These are phyloP conservation scores for Sabatieria punctata DNA, from an alignment of 2,888 invertebrate species.

Conservation along the genomic window DNA sequence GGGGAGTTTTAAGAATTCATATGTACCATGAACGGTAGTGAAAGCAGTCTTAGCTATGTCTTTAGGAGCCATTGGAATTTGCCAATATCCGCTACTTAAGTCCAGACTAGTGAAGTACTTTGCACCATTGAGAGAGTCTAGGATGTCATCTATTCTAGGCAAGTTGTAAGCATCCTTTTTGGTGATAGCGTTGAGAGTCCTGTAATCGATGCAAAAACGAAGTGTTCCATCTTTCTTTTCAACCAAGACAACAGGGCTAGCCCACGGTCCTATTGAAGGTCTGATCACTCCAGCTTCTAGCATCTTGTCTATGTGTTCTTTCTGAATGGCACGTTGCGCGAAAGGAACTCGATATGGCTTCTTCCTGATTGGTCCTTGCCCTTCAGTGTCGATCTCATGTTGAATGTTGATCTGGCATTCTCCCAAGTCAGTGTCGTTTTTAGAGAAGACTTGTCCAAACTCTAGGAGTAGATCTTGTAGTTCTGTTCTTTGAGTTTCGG, in stretches of 20 bases:
- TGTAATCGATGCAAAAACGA: constrained; percentile 16
- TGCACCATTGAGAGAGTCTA: constrained; percentile 8
- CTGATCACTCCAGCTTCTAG: constrained; percentile 8
- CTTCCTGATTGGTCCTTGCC: not conserved
- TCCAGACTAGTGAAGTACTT: constrained; percentile 12
- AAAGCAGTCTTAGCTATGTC: constrained; percentile 17
- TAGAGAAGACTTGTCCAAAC: too few relatives aligned
- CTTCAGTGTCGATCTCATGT: not conserved
- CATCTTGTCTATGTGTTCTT: not conserved
- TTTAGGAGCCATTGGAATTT: constrained; percentile 10
- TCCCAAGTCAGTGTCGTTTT: too few relatives aligned
- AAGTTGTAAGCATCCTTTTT: constrained; percentile 10
- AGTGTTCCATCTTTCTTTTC: constrained; percentile 21
- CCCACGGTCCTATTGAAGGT: constrained; percentile 24
- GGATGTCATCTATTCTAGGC: constrained; percentile 8
- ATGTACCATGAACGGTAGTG: constrained; percentile 12
- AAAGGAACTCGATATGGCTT: not conserved
- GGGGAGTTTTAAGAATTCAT: constrained; percentile 18
- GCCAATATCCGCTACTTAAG: constrained; percentile 11
- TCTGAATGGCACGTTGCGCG: not conserved
- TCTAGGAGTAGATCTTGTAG: too few relatives aligned
- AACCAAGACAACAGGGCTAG: constrained; percentile 26
- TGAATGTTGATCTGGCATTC: not conserved
- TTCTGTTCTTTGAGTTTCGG: too few relatives aligned
- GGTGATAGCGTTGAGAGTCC: constrained; percentile 12